phyloP scores from a whole-genome alignment of 2,113 vertebrate species.

The Tautogolabrus adspersus region DNA sequence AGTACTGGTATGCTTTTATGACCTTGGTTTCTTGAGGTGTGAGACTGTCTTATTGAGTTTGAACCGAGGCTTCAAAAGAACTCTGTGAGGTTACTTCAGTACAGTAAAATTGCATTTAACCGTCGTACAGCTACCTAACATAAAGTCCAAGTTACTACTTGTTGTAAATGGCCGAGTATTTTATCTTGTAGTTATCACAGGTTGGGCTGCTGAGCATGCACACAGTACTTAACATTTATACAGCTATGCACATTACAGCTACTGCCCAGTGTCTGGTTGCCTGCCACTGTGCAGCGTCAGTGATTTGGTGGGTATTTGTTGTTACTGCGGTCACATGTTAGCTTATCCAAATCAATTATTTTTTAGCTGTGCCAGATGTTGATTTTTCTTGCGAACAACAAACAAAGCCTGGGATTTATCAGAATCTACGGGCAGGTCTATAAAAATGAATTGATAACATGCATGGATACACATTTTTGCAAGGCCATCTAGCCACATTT shows the following conservation, averaged over 20 bases:
- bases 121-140: conserved; percentile 6
- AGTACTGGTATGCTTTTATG: conserved; percentile 48
- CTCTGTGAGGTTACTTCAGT: conserved; percentile 8
- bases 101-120: conserved; percentile 46
- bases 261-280: conserved; percentile 2
- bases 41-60: conserved; percentile 45
- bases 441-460: conserved; percentile 19
- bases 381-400: conserved; percentile 37
- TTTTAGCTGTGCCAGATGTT: conserved; percentile 38
- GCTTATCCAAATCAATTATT: conserved; percentile 22
- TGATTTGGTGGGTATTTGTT: conserved; percentile 22
- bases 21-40: conserved; percentile 34
- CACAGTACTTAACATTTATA: conserved; percentile 38
- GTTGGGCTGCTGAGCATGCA: conserved; percentile 37
- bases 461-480: conserved; percentile 18
- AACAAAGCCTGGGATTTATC: conserved; percentile 1
- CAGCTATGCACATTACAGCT: conserved; percentile 15
- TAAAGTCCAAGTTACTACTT: conserved; percentile 56
- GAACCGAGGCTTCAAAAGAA: conserved; percentile 20
- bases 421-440: conserved; percentile 9
- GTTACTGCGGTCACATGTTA: conserved; percentile 34
- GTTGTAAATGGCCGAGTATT: conserved; percentile 40
- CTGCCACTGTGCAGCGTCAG: conserved; percentile 12
- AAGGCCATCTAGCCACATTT: conserved; percentile 12
- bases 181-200: conserved; percentile 36